Conservation (phyloP, 2,888 invertebrate genomes). For the Cheilosia impressa region DNA sequence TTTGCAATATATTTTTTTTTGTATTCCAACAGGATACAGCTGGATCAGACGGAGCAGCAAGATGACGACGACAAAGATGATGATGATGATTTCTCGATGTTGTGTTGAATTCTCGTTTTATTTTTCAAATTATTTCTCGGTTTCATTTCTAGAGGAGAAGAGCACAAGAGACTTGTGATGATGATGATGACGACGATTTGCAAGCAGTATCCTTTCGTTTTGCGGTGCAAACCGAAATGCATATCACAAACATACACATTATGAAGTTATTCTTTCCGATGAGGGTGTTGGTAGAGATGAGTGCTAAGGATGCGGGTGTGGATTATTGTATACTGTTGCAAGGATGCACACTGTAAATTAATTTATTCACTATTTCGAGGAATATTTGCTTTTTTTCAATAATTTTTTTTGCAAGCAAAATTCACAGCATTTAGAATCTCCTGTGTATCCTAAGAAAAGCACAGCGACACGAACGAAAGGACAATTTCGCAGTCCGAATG, state of each 20-base stretch:
- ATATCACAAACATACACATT: constrained; percentile 79
- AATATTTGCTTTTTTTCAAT: constrained; percentile 6
- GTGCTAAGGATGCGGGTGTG: constrained; percentile 26
- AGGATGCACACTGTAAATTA: not conserved
- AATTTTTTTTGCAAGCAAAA: not conserved
- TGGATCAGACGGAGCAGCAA: constrained; percentile 50
- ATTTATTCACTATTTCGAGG: constrained; percentile 14
- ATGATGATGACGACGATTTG: constrained; percentile 75
- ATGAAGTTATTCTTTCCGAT: constrained; percentile 46
- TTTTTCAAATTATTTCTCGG: constrained; percentile 23
- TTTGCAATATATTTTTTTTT: constrained; percentile 5
- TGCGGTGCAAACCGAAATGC: constrained; percentile 78
- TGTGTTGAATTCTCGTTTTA: constrained; percentile 42
- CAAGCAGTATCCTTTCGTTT: constrained; percentile 77
- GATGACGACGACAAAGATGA: constrained; percentile 60
- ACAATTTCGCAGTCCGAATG: constrained; percentile 16
- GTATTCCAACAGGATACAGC: constrained; percentile 71
- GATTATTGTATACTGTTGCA: not conserved
- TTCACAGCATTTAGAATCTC: not conserved
- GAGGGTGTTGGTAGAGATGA: constrained; percentile 38
- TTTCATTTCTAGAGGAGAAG: constrained; percentile 62
- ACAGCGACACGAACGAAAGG: constrained; percentile 2
- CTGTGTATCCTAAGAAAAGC: constrained; percentile 8
- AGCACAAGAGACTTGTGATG: constrained; percentile 71
- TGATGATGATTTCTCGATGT: constrained; percentile 52